Evolutionary conservation across 1,140 invertebrate genomes (phyloP).

Genomic region (Megalonaias nervosa): DNA sequence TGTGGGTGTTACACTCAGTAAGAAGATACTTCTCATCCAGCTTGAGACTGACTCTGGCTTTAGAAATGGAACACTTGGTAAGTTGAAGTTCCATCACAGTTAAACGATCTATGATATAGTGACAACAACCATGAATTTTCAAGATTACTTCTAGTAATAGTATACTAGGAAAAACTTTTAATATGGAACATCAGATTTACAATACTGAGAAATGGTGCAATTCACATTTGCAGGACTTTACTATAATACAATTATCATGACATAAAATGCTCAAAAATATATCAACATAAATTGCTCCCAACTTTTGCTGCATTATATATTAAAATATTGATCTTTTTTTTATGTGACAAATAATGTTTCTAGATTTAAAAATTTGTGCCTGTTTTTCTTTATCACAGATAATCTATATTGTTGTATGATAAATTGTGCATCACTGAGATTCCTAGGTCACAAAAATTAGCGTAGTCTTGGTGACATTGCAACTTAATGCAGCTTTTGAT

Average conservation of each 20-base stretch:
- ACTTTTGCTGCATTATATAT: too few species aligned
- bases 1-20: slow-evolving; percentile 4
- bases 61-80: slow-evolving; percentile 13
- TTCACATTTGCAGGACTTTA: too few species aligned
- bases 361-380: too few species aligned
- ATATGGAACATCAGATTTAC: neutral
- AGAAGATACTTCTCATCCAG: slow-evolving; percentile 16
- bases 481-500: neutral
- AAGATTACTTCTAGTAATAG: neutral
- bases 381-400: too few species aligned
- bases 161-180: neutral
- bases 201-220: neutral
- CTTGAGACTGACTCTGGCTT: neutral
- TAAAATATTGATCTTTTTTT: too few species aligned
- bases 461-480: too few species aligned
- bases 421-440: neutral
- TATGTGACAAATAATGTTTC: too few species aligned
- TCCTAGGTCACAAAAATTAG: too few species aligned
- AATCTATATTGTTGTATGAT: neutral
- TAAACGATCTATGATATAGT: neutral
- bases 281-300: too few species aligned
- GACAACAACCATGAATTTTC: neutral
- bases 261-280: too few species aligned
- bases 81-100: neutral
- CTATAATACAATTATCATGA: too few species aligned